Base-by-base conservation (phyloP, 2,888 invertebrate species). In the Zygogramma bicolorata region DNA sequence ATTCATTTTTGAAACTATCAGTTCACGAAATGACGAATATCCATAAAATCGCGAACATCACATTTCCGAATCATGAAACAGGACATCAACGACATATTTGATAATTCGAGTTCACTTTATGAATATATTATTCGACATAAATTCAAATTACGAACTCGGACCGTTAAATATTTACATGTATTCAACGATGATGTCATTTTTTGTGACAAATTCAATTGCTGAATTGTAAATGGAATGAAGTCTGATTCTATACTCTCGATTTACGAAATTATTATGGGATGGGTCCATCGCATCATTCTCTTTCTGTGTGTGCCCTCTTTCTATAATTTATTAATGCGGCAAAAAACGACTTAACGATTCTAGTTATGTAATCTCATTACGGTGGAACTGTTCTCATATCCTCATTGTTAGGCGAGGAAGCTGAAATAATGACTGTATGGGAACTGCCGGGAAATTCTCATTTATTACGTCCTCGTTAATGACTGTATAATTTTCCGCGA, bases 261-360 rank as follows among this genome's bases (percentile, higher is more conserved):
- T 18, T 7, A 5, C 15, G 8, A 46, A 46, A 20, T 18, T 18
- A 46, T 46, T 18, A 8, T 25, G 6, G 5, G 22, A 13, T 7
- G 27, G 13, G 27, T 53, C 53, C 15, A n/a, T n/a, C n/a, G n/a
- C n/a, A 46, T 46, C 20, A 46, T 22, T 20, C 20, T 46, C 20
- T 8, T 18, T 46, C 20, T 2, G 8, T 20, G 46, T 20, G 18
- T 18, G 20, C 8, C 20, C 18, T 42, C 46, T 60, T 46, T 38
- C 60, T 38, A 70, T 60, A 49, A 59, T 70, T 59, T 65, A 38
- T 38, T 65, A 49, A 70, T 65, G 31, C 60, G n/a, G 65, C 49
- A 62, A 70, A 70, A 63, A 70, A 60, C 4, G 49, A 31, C 57
- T 59, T 25, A 53, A 53, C n/a, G 25, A 53, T 20, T n/a, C 59